These are phyloP conservation scores for Lagorchestes hirsutus DNA, from an alignment of 2,797 vertebrate species.

Conservation along the genomic window DNA sequence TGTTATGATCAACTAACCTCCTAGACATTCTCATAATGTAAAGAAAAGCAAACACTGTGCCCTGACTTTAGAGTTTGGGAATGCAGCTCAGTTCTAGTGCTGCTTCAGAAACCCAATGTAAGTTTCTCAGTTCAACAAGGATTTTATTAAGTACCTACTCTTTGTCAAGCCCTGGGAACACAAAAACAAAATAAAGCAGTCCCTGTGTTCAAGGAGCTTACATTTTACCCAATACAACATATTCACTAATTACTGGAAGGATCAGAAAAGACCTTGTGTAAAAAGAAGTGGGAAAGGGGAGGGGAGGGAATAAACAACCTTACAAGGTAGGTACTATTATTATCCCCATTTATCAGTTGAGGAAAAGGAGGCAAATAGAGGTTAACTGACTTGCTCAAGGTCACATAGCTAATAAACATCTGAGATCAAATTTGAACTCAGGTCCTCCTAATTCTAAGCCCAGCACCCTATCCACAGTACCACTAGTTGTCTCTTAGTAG, in stretches of 20 bases:
- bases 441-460: not conserved
- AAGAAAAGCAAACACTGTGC: conserved; percentile 58
- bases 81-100: conserved; percentile 57
- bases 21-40: conserved; percentile 11
- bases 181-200: not conserved
- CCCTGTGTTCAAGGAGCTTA: not conserved
- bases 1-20: conserved; percentile 29
- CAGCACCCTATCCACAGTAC: not conserved
- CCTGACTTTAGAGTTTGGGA: conserved; percentile 32
- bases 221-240: not conserved
- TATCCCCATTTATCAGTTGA: not conserved
- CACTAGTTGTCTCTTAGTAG: not conserved
- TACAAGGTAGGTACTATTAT: not conserved
- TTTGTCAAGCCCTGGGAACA: not conserved
- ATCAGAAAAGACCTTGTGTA: not conserved
- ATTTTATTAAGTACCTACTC: not conserved
- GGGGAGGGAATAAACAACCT: not conserved
- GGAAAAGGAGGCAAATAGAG: not conserved
- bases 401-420: not conserved
- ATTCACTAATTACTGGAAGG: not conserved
- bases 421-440: not conserved
- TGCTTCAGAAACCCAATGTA: conserved; percentile 54
- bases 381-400: not conserved
- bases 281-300: not conserved
- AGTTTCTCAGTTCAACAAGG: conserved; percentile 37